These are phyloP conservation scores for Natrix natrix DNA, from an alignment of 2,797 vertebrate genomes.

Conservation along the genomic window DNA sequence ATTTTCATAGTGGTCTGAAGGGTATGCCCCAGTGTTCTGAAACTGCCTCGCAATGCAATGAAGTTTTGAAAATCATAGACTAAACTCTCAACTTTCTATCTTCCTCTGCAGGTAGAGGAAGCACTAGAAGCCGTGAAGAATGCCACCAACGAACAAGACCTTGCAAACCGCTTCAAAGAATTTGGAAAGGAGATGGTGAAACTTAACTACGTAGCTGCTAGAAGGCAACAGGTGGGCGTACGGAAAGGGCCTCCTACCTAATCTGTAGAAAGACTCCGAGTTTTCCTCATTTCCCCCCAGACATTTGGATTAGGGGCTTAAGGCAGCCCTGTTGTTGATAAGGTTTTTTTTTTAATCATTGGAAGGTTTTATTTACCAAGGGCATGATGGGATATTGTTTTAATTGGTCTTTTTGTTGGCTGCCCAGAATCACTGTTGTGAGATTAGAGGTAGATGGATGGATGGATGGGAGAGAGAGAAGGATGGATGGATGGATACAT, in stretches of 20 bases:
- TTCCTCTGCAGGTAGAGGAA: conserved; percentile 84
- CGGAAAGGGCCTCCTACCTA: too few relatives aligned
- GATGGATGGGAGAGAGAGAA: too few relatives aligned
- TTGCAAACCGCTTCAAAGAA: conserved; percentile 96
- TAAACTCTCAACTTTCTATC: not conserved
- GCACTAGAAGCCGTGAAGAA: conserved; percentile 95
- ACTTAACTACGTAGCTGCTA: conserved; percentile 95
- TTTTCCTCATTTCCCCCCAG: not conserved
- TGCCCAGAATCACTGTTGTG: not conserved
- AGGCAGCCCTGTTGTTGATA: not conserved
- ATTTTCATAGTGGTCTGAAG: not conserved
- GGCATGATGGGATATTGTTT: not conserved
- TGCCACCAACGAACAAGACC: conserved; percentile 95
- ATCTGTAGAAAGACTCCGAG: rapidly evolving
- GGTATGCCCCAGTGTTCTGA: not conserved
- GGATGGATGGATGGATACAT: too few relatives aligned
- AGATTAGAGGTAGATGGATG: not conserved
- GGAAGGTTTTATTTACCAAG: not conserved
- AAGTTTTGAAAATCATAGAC: not conserved
- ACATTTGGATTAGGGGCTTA: not conserved
- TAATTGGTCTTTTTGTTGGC: not conserved
- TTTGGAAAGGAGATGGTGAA: conserved; percentile 99
- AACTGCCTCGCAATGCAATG: not conserved
- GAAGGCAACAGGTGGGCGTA: conserved; percentile 89
- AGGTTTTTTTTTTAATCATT: not conserved